A percentile compares a stretch with the other conserved stretches of the same genome.
Evolutionary conservation across 2,113 vertebrate species (phyloP).

Genomic region (Xiphophorus maculatus): DNA sequence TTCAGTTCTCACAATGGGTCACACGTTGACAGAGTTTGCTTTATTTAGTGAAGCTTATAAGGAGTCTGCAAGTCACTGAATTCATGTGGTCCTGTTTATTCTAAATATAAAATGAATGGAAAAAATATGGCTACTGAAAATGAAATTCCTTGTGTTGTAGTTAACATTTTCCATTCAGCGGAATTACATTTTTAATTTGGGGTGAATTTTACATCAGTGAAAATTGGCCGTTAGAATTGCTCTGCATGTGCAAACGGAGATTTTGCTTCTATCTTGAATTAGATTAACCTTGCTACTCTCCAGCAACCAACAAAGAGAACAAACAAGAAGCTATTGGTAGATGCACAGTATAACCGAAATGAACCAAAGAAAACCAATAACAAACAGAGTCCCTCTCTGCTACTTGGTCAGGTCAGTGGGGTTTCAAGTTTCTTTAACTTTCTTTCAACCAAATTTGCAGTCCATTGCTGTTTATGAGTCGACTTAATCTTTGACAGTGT

Average conservation of each 20-base stretch:
- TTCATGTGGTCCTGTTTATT: neutral
- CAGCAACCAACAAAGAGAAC: neutral
- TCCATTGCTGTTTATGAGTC: constrained; percentile 22
- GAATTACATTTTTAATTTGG: too few relatives aligned
- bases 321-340: neutral
- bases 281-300: neutral
- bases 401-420: neutral
- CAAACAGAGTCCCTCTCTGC: neutral
- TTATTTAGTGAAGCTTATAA: too few relatives aligned
- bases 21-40: too few relatives aligned
- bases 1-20: too few relatives aligned
- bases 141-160: neutral
- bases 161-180: neutral
- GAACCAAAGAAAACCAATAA: neutral
- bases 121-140: too few relatives aligned
- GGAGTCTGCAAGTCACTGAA: too few relatives aligned
- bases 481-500: constrained; percentile 24
- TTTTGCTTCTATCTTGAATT: too few relatives aligned
- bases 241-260: neutral
- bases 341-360: neutral
- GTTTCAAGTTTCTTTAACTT: constrained; percentile 1
- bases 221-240: neutral
- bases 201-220: neutral
- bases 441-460: constrained; percentile 15
- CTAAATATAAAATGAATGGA: neutral